Percentiles rank a stretch among this genome's conserved stretches.
Conservation (phyloP, 2,113 vertebrate species). For the Ornithorhynchus anatinus region DNA sequence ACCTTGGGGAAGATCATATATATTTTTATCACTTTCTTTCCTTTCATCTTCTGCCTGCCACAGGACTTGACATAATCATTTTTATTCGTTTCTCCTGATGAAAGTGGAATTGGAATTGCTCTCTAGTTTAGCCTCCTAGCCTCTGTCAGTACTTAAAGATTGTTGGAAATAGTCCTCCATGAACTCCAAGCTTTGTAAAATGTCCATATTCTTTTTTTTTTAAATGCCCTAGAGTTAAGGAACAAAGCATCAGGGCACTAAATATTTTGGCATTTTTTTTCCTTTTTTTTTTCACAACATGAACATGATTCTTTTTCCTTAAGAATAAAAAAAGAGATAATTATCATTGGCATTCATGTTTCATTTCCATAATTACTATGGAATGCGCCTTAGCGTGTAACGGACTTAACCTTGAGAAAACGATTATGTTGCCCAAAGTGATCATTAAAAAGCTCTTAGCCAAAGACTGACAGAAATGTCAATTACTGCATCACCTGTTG, state of each 20-base stretch:
- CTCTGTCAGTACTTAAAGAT: background rate
- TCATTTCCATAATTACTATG: conserved; percentile 14
- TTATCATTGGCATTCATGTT: background rate
- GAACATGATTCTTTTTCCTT: fast-evolving
- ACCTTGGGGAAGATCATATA: too few relatives aligned
- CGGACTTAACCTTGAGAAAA: background rate
- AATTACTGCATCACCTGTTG: background rate
- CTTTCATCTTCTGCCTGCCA: background rate
- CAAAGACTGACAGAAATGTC: background rate
- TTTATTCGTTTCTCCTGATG: background rate
- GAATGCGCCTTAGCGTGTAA: background rate
- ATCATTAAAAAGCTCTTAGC: background rate
- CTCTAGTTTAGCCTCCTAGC: background rate
- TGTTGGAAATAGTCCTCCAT: background rate
- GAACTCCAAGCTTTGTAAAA: background rate
- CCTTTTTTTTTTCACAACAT: background rate
- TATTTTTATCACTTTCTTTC: too few relatives aligned
- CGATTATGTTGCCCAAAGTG: background rate
- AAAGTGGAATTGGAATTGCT: conserved; percentile 4
- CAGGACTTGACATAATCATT: background rate
- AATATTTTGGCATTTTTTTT: background rate
- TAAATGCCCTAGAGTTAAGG: background rate
- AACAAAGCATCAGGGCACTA: background rate
- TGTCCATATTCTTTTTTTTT: background rate
- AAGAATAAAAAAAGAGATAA: background rate